Evolutionary conservation across 2,113 vertebrate species (phyloP), one percentile per base, ranked within the genome.

Genomic region (Phoenicopterus ruber): DNA sequence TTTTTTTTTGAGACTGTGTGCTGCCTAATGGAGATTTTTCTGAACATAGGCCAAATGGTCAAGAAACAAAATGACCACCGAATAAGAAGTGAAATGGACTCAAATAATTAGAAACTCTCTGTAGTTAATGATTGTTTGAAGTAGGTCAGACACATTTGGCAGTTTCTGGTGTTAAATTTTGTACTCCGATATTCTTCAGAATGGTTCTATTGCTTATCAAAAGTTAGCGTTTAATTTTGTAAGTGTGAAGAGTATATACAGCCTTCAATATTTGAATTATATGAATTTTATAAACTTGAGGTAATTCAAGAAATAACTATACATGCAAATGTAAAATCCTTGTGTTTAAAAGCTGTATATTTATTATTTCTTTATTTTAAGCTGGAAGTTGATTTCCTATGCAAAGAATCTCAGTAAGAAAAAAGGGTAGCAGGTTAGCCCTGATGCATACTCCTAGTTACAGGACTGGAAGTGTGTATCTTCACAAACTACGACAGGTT

Each of bases 61-160:
- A 83, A 94, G 77, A 66, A 93, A 88, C 71, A 94, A 93, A 96
- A 82, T 50, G 71, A 94, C 81, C 93, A 59, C 78, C 28, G 88
- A 88, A 46, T 91, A 86, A 95, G 87, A 95, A 93, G 71, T n/a
- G 94, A 94, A 96, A 93, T 74, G 69, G 83, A 77, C 77, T 89
- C 61, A 80, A 92, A 95, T 63, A 86, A 93, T 93, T 83, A 93
- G 67, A 74, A 95, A 71, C 70, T 88, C 66, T 26, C 46, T 80
- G 85, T 28, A 44, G 95, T 90, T 91, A 85, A 96, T 93, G 93
- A 79, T 94, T 90, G 47, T 52, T 90, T 91, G 74, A 50, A 94
- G 91, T 24, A 74, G 54, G 18, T 61, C 46, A 77, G 93, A 87
- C 93, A 54, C 67, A 55, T 71, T 94, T 80, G 67, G 58, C 58